A percentile compares a stretch with the other conserved stretches of the same genome.
These are phyloP conservation scores for Athalia rosae DNA, from an alignment of 2,888 invertebrate species.

Conservation along the genomic window DNA sequence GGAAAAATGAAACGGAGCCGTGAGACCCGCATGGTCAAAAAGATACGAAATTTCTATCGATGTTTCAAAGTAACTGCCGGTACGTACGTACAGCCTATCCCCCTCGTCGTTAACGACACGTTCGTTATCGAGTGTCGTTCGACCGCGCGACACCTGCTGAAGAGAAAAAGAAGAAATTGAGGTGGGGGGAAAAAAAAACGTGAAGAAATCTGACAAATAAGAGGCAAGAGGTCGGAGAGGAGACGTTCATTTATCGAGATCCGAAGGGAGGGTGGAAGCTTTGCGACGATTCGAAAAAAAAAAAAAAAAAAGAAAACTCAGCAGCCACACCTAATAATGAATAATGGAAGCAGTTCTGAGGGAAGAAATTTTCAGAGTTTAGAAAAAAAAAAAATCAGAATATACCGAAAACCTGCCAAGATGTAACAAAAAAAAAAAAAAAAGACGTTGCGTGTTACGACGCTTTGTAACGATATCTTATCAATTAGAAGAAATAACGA, in stretches of 20 bases:
- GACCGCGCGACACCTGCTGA: not conserved
- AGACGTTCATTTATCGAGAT: no score
- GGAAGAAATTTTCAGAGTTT: not conserved
- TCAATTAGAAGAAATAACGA: not conserved
- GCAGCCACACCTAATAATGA: no score
- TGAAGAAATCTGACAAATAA: not conserved
- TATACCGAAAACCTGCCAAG: not conserved
- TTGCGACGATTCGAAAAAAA: no score
- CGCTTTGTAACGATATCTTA: not conserved
- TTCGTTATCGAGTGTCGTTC: conserved; percentile 14
- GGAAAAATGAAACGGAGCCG: not conserved
- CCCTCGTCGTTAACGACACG: conserved; percentile 9
- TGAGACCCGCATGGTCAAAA: conserved; percentile 2
- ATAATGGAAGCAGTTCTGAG: no score
- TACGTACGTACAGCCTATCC: not conserved
- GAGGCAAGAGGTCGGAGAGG: no score
- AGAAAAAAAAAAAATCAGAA: not conserved
- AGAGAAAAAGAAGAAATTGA: not conserved
- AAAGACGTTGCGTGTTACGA: not conserved
- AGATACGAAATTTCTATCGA: not conserved
- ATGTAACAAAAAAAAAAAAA: no score
- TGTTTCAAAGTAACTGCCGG: no score
- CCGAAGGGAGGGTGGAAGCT: no score
- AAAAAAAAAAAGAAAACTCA: no score
- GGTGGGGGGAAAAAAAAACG: not conserved